Evolutionary conservation across 2,113 vertebrate species (phyloP), one percentile per base, ranked within the genome.

Genomic region (Spilogale gracilis): DNA sequence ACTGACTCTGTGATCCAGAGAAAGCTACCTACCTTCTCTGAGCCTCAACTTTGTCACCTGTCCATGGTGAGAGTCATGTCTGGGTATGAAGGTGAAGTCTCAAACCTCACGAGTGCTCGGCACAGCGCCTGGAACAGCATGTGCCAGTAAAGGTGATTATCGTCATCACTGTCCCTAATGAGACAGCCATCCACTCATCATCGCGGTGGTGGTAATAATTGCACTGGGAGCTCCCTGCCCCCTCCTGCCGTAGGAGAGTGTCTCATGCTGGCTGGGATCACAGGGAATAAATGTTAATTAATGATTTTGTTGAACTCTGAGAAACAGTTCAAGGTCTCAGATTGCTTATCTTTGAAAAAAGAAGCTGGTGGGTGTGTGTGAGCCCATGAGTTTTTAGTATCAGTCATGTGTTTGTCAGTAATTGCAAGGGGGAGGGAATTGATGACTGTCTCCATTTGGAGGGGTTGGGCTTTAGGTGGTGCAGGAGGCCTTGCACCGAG

Each of bases 321-420:
- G 95, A 78, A 96, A 88, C 84, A n/a, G 38, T 89, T 92, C 85
- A 91, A 58, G 30, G 12, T 84, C 89, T 97, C 89, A 92, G 80
- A 85, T 93, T 79, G 76, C 82, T 97, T 67, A 32, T 96, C 71
- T 96, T 88, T 58, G 76, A 38, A 89, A 61, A 73, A 81, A 81
- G 96, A 85, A 54, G 67, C 67, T 67, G 38, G 18, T 1, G 3
- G 25, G 50, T 87, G n/a, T 73, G 45, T 69, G 21, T 30, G 58
- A 78, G 17, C 38, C 9, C 21, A 6, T 0, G 0, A 25, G 32
- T 56, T 91, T 93, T 60, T 6, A 50, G 8, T 45, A 32, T 10
- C 2, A 7, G 56, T 23, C 21, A 0, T 14, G 1, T 6, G 3
- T 52, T 52, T 5, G 9, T 73, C 14, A 23, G 12, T 13, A 27